Conservation (phyloP, 2,888 invertebrate genomes). For the Sinhomidia bicolor region DNA sequence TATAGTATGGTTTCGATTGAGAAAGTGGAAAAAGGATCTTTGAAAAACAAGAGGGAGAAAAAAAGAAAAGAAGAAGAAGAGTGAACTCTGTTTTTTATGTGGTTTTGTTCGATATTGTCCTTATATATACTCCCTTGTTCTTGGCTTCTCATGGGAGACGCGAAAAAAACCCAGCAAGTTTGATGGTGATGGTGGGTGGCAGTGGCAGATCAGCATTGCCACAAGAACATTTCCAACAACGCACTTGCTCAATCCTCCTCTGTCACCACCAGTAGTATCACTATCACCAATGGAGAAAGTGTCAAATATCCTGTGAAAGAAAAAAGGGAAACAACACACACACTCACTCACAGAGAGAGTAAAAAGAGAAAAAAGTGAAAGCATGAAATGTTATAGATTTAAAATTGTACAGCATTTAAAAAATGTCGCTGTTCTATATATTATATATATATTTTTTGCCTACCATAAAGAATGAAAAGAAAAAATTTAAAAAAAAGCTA, state of each 20-base stretch:
- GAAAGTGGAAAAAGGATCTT: constrained; percentile 10
- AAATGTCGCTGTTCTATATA: no score
- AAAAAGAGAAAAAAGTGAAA: background rate
- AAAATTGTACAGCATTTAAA: no score
- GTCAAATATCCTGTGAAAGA: constrained; percentile 13
- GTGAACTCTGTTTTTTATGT: background rate
- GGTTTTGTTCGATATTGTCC: background rate
- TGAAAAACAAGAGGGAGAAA: background rate
- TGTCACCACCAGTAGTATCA: background rate
- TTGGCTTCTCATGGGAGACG: background rate
- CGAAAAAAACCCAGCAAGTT: background rate
- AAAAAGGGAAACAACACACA: background rate
- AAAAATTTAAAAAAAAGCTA: no score
- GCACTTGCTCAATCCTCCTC: constrained; percentile 21
- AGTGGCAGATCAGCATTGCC: constrained; percentile 3
- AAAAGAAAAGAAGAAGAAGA: background rate
- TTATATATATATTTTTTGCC: no score
- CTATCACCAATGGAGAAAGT: constrained; percentile 1
- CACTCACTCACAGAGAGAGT: no score
- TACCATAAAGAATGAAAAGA: no score
- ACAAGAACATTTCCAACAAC: background rate
- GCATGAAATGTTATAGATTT: no score
- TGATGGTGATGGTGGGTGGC: background rate
- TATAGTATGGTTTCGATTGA: background rate
- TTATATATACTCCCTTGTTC: background rate